Evolutionary conservation across 2,888 invertebrate genomes (phyloP), one percentile per base, ranked within the genome.

Genomic region (Phortica okadai): DNA sequence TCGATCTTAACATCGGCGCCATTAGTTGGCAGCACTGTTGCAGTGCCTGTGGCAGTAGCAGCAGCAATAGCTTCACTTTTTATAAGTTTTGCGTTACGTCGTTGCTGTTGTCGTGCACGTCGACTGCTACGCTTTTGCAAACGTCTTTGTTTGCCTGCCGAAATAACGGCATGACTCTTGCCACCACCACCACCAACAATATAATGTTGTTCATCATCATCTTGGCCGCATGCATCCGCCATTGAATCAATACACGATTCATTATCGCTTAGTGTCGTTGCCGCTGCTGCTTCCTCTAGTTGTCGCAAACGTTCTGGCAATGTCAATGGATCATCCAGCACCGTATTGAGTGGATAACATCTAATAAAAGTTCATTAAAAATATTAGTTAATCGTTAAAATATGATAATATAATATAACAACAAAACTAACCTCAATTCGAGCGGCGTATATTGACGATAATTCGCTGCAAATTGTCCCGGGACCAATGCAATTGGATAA

Each of bases 391-490:
- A 54, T 14, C 54, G n/a, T 14, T 54, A 14, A 54, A n/a, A 54
- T 14, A 14, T 54, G 54, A 54, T 54, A 54, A 21, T 21, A 21
- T 14, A 54, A 2, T 50, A 11, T 11, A 2, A 11, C 10, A 8
- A 50, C 6, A 0, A 33, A 25, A 66, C 91, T 88, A 90, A 95
- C 94, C 92, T 92, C 76, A 99, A 92, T 91, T 99, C 97, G 14
- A 95, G 94, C 6, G 97, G 93, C 1, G 96, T 95, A 90, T 97
- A 98, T 77, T 91, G 85, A 87, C 95, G 94, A 92, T 96, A 98
- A 89, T 94, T 94, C 91, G 98, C 97, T 83, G 96, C 96, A 92
- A 95, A 99, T 92, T 99, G 99, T n/a, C 99, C 99, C 56, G 98
- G 98, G 84, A 99, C 95, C 80, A 99, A 93, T 66, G 99, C 95